Conservation (phyloP, 2,888 invertebrate genomes). For the Ellobium chinense region DNA sequence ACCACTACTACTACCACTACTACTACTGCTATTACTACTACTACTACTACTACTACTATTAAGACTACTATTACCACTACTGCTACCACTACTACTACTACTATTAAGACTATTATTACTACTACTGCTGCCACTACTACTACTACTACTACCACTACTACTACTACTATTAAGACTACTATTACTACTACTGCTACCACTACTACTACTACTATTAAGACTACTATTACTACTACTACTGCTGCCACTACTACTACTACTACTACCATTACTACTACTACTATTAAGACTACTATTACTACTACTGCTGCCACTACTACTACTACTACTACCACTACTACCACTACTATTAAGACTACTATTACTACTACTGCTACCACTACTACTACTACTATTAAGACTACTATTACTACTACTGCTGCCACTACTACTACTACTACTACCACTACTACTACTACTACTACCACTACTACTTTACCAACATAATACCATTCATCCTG, state of each 20-base stretch:
- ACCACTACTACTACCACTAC: neutral
- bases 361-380: constrained; percentile 5
- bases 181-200: neutral
- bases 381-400: neutral
- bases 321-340: neutral
- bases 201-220: neutral
- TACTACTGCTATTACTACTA: too few species aligned
- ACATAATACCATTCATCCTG: too few species aligned
- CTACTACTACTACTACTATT: neutral
- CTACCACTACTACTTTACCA: too few species aligned
- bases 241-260: neutral
- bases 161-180: neutral
- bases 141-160: neutral
- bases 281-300: neutral
- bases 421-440: neutral
- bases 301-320: neutral
- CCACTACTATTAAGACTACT: neutral
- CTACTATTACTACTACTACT: neutral
- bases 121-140: too few species aligned
- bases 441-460: too few species aligned
- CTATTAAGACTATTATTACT: neutral
- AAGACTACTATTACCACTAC: neutral
- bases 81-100: neutral
- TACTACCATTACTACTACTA: neutral
- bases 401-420: neutral